Evolutionary conservation across 2,113 vertebrate genomes (phyloP), one percentile per base, ranked within the genome.

Genomic region (chimpanzee (Pan troglodytes)): DNA sequence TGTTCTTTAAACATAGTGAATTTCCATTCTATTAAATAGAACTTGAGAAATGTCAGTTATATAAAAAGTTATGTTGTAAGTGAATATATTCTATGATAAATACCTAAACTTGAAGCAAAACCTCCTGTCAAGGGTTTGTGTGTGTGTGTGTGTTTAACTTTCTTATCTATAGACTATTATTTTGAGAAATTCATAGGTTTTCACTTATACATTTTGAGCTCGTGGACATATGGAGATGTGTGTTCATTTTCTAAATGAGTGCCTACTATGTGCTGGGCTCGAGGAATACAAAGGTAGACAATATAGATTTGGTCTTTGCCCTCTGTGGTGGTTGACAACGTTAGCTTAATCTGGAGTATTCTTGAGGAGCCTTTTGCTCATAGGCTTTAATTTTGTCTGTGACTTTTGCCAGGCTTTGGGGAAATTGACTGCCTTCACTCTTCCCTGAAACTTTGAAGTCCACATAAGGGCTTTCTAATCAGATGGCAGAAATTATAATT

Each of bases 11-110:
- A 61, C 40, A 6, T 50, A 73, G 78, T 50, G 35, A 45, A 67
- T 95, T 95, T 96, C 45, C 76, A 95, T 72, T 94, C 73, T 95
- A 85, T 40, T 96, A 68, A 83, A 38, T 94, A 84, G 90, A 92
- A 76, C 38, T 80, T 78, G 75, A 85, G 82, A 92, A 94, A 95
- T 90, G 52, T 86, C n/a, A 93, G 16, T 95, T 76, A 76, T 43
- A 38, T 81, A 73, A 87, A 89, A 16, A 93, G 27, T 95, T 83
- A 40, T 17, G 3, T 64, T 80, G 0, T 88, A 89, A 85, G n/a
- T 94, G 75, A 92, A 64, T 48, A 16, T 81, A 45, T 64, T 64
- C 38, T 79, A 16, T 89, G 48, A 35, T 67, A 50, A 87, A 59
- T 14, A 59, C 35, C 35, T 92, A 92, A 78, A 93, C 72, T 70